Base-by-base conservation (phyloP, 1,140 invertebrate species). In the Polyergus mexicanus region DNA sequence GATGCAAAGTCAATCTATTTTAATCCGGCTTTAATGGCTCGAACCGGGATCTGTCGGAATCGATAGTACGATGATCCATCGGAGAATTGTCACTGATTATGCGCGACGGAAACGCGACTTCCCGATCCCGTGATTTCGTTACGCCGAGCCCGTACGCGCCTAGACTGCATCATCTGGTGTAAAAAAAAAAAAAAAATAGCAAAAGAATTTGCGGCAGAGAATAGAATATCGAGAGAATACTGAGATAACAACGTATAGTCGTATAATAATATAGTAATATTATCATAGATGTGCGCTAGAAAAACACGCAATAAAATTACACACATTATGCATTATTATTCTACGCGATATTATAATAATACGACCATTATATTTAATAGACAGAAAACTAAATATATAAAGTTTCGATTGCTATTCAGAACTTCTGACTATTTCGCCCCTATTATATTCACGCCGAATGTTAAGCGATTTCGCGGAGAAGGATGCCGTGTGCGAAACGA, bases 1-100 rank as follows among this genome's bases (percentile, higher is more conserved):
- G 38, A 63, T 51, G 66, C 80, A 66, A 56, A 72, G 54, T 83
- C 78, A n/a, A 83, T 83, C 78, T 83, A 74, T 83, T 83, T 83
- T 83, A 83, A 83, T 83, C 68, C 62, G 25, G 54, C 51, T 83
- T 74, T 74, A 74, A 62, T 62, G 68, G 41, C 54, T 71, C 54
- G 66, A 81, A 81, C 28, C 38, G 32, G 25, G 38, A 72, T 72
- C 60, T 28, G 16, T 51, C 47, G 47, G 0, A 51, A 51, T 81
- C 65, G 38, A 81, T 58, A 11, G 32, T 47, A 54, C 69, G 77
- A 81, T 80, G 25, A 25, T 54, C 2, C 68, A 38, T 54, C 38
- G 1, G 66, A 60, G 66, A 72, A 81, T 71, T n/a, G 66, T 81
- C 76, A n/a, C 66, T 81, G 78, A 83, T 83, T 83, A 74, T 83